Evolutionary conservation across 2,797 vertebrate species (phyloP), one percentile per base, ranked within the genome.

Genomic region (Delichon dasypus): DNA sequence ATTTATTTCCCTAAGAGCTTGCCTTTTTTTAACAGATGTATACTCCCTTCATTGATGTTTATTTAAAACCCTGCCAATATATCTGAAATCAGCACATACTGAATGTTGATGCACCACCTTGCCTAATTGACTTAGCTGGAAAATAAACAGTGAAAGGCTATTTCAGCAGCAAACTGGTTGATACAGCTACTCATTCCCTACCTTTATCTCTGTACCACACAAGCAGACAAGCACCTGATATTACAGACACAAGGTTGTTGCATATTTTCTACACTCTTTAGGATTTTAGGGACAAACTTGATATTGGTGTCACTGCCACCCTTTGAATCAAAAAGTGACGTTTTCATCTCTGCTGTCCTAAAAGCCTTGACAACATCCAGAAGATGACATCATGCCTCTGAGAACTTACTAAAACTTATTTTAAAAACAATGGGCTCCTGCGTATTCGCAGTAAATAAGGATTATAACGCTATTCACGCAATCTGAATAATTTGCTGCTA

Each of bases 131-230:
- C 82, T 91, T 84, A 93, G 91, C 85, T 93, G 93, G 96, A 94
- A 96, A 97, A 96, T 96, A 97, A 97, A 97, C 94, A 94, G 95
- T 88, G 96, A 95, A 91, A 97, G 97, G 97, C 97, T 98, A 98
- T 98, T 98, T 98, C 97, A 97, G 97, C 94, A 97, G 98, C 97
- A 98, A 98, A 98, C 98, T 90, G 84, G 88, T 85, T 95, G 96
- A 94, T 96, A 82, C 13, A 90, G 89, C 89, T 90, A 91, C 94
- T 93, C 94, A 75, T 96, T 97, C 93, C 82, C 60, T 91, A 90
- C 90, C 95, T 97, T 97, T 97, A 95, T 98, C 96, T 95, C 11
- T 34, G 85, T 84, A 77, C 90, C 86, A 88, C 96, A 96, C 88
- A 93, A 79, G 79, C 74, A 93, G 90, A 92, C 71, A 92, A 79